Conservation (phyloP, 2,113 vertebrate genomes). For the Vulpes vulpes region DNA sequence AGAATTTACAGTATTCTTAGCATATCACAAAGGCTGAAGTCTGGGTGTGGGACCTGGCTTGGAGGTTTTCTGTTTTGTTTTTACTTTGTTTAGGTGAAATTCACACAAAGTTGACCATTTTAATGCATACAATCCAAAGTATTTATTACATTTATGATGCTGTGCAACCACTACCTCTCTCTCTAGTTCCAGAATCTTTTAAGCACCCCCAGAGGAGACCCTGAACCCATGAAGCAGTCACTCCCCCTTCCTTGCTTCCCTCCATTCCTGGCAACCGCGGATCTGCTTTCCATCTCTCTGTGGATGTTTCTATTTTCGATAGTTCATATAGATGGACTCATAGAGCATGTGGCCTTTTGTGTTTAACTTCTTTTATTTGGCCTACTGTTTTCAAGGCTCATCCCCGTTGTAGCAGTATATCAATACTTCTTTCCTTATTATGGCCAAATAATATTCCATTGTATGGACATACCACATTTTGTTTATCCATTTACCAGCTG, state of each 20-base stretch:
- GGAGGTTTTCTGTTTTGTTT: background rate
- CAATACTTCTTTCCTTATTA: fast-evolving
- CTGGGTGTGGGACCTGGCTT: background rate
- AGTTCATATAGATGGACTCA: background rate
- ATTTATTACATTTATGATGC: background rate
- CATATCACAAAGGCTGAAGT: background rate
- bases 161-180: background rate
- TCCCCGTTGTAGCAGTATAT: fast-evolving
- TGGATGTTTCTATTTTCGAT: background rate
- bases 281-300: background rate
- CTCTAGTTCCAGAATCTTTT: background rate
- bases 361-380: background rate
- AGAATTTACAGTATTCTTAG: background rate
- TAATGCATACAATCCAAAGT: no score
- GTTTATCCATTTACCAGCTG: background rate
- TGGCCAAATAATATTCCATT: background rate
- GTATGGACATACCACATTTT: background rate
- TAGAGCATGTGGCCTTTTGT: background rate
- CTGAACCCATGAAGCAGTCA: background rate
- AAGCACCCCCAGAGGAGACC: background rate
- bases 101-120: background rate
- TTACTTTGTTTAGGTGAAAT: background rate
- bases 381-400: background rate
- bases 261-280: background rate
- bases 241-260: fast-evolving